Conservation (phyloP, 2,888 invertebrate species). For the Eueremaeus valkanovi region DNA sequence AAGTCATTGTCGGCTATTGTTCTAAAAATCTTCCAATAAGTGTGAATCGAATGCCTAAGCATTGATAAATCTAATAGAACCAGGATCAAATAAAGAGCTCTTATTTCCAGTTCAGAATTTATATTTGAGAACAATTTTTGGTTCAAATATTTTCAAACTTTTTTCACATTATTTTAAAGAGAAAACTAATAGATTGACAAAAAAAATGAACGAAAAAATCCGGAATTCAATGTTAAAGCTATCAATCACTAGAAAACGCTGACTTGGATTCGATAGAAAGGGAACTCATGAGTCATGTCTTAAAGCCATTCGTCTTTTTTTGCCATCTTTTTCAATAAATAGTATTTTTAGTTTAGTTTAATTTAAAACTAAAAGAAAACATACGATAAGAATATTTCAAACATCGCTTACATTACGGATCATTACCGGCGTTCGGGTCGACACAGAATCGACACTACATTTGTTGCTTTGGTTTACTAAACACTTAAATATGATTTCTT, state of each 20-base stretch:
- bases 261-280: conserved; percentile 24
- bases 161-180: not conserved
- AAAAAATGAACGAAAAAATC: not conserved
- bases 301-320: conserved; percentile 5
- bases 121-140: not conserved
- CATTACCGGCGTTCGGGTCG: not conserved
- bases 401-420: not conserved
- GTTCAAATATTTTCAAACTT: not conserved
- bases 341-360: not conserved
- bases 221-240: conserved; percentile 21
- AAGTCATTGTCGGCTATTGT: no score
- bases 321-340: not conserved
- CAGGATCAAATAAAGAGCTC: no score
- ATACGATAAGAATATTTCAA: not conserved
- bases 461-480: not conserved
- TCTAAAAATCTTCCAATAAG: no score
- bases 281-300: not conserved
- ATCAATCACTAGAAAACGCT: conserved; percentile 22
- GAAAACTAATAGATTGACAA: conserved; percentile 1
- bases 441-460: not conserved
- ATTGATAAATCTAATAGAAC: no score
- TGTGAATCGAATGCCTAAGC: no score
- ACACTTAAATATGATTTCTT: no score
- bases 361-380: not conserved
- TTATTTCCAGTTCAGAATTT: no score